Evolutionary conservation across 2,113 vertebrate species (phyloP).

Genomic region (Dicaeum eximium): DNA sequence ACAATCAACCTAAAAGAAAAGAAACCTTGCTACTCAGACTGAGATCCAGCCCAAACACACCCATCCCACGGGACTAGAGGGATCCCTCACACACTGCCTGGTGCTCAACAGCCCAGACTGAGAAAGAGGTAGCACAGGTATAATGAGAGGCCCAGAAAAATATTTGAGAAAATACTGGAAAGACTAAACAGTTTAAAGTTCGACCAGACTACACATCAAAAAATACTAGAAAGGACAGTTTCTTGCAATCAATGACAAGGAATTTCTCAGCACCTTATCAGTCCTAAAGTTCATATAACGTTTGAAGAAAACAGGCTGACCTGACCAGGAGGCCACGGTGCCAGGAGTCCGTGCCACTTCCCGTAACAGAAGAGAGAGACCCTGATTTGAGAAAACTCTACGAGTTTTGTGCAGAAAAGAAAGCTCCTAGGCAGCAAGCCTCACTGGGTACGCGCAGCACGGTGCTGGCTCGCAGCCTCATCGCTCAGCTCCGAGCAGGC

Average conservation of each 20-base stretch:
- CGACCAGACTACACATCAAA: background rate
- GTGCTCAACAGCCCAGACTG: background rate
- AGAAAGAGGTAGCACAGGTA: background rate
- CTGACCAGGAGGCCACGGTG: accelerated
- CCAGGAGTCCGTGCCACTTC: accelerated
- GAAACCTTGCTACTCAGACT: background rate
- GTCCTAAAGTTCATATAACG: accelerated
- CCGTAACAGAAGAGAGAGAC: background rate
- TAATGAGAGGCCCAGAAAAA: background rate
- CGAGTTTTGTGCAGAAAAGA: background rate
- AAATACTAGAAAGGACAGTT: background rate
- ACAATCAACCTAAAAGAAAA: constrained; percentile 86
- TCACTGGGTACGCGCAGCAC: no score
- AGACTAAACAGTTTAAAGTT: background rate
- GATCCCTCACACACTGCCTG: background rate
- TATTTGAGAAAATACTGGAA: background rate
- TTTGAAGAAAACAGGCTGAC: background rate
- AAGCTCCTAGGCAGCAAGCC: background rate
- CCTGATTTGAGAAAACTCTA: background rate
- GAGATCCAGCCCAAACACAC: background rate
- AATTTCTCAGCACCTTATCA: background rate
- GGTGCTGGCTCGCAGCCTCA: background rate
- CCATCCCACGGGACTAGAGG: background rate
- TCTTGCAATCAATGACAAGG: background rate
- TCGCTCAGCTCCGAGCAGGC: background rate